Evolutionary conservation across 1,140 invertebrate genomes (phyloP).

Genomic region (Cherax destructor): DNA sequence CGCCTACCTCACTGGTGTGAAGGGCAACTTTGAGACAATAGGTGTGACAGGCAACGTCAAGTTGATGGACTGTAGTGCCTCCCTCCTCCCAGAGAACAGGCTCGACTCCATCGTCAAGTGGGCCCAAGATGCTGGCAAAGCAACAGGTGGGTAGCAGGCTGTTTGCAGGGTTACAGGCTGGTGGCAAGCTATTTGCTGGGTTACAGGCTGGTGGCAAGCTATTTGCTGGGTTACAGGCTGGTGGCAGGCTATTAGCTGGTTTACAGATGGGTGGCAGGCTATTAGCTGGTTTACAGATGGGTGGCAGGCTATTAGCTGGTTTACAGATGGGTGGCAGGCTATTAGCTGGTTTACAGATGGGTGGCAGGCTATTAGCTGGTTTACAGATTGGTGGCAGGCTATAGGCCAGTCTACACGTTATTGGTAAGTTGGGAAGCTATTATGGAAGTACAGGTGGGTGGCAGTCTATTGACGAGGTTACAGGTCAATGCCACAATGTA

Average conservation of each 20-base stretch:
- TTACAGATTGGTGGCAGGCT: too few species aligned
- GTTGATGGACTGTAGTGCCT: conserved; percentile 81
- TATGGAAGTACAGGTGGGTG: too few species aligned
- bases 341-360: not conserved
- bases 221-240: too few species aligned
- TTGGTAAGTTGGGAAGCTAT: too few species aligned
- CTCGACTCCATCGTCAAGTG: conserved; percentile 80
- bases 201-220: not conserved
- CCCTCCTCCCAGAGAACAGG: conserved; percentile 79
- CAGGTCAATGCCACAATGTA: too few species aligned
- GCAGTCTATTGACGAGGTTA: too few species aligned
- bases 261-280: too few species aligned
- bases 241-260: too few species aligned
- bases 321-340: too few species aligned
- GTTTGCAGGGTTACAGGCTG: not conserved
- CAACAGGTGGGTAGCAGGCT: conserved; percentile 1
- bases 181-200: too few species aligned
- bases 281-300: conserved; percentile 15
- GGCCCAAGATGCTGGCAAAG: conserved; percentile 78
- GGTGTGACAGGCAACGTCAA: conserved; percentile 85
- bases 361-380: not conserved
- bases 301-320: not conserved
- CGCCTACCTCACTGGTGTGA: conserved; percentile 89
- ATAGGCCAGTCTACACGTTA: too few species aligned
- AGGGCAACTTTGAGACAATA: conserved; percentile 86